phyloP scores from a whole-genome alignment of 1,140 invertebrate genomes.

The Anastrepha obliqua region DNA sequence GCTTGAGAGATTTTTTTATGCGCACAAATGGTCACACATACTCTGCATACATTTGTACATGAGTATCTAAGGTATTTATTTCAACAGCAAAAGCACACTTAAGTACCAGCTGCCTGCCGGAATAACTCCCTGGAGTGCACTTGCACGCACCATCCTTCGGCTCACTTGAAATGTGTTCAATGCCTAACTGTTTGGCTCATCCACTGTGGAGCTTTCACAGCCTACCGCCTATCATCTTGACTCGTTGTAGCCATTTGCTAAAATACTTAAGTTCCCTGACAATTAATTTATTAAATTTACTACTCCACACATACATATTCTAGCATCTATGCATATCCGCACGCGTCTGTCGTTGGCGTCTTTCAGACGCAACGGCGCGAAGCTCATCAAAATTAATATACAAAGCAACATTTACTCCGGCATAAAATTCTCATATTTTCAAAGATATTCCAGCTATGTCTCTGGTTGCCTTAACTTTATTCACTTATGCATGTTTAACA shows the following conservation, averaged over 20 bases:
- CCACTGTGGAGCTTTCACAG: neutral
- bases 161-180: neutral
- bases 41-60: neutral
- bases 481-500: neutral
- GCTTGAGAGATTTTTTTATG: neutral
- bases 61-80: neutral
- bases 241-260: constrained; percentile 9
- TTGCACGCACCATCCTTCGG: neutral
- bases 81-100: neutral
- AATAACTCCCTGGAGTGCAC: constrained; percentile 26
- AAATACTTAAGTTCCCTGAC: constrained; percentile 23
- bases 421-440: neutral
- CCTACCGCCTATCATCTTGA: neutral
- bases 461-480: neutral
- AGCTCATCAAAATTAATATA: constrained; percentile 35
- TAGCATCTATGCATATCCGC: neutral
- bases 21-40: neutral
- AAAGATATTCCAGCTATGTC: neutral
- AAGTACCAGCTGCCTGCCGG: neutral
- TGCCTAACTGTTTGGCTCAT: neutral
- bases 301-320: neutral
- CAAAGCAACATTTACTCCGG: neutral
- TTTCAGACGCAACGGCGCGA: constrained; percentile 25
- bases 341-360: neutral
- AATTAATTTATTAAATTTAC: constrained; percentile 46